Evolutionary conservation across 2,113 vertebrate genomes (phyloP).

Genomic region (Gymnarchus niloticus): DNA sequence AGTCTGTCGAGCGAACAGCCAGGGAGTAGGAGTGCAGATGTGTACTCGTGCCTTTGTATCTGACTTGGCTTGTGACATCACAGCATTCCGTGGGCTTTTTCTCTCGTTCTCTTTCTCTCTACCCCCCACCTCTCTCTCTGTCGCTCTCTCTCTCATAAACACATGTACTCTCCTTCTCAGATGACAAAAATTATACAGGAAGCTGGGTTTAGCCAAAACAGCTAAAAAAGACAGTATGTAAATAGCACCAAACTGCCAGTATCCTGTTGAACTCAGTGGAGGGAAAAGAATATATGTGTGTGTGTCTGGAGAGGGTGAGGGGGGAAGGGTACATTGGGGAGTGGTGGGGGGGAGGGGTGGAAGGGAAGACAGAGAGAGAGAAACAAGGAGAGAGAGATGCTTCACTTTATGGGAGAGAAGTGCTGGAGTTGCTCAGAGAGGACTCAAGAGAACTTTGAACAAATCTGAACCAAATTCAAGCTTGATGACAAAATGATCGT

Average conservation of each 20-base stretch:
- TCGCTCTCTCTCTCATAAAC: conserved; percentile 15
- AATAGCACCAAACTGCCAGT: background rate
- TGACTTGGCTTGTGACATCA: conserved; percentile 25
- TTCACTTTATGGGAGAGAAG: background rate
- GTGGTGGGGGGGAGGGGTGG: background rate
- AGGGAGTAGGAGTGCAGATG: background rate
- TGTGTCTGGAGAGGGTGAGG: conserved; percentile 11
- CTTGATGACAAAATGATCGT: background rate
- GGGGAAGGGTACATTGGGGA: background rate
- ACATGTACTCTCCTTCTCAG: conserved; percentile 13
- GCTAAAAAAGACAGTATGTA: background rate
- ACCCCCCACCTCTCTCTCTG: conserved; percentile 36
- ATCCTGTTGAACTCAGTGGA: conserved; percentile 24
- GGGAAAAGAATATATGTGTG: background rate
- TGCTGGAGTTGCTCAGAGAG: background rate
- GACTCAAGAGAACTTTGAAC: background rate
- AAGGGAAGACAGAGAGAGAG: background rate
- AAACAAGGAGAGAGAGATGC: background rate
- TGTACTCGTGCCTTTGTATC: conserved; percentile 24
- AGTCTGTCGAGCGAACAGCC: background rate
- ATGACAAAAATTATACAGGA: background rate
- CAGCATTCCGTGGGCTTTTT: conserved; percentile 23
- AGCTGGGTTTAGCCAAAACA: background rate
- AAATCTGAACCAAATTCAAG: background rate
- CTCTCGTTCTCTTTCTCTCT: conserved; percentile 15